Percentiles rank a stretch among this genome's conserved stretches.
phyloP scores from a whole-genome alignment of 2,113 vertebrate genomes.

The rat (Rattus norvegicus) region GRCr8 NC_086019.1:114885501-114886000 shows the following conservation, averaged over 20 bases:
- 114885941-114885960: not conserved
- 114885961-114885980: not conserved
- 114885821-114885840: not conserved
- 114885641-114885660: not conserved
- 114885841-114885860: not conserved
- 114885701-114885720: not conserved
- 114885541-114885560: not conserved
- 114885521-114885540: not conserved
- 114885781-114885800: not conserved
- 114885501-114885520: not conserved
- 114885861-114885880: not conserved
- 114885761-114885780: not conserved
- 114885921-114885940: not conserved
- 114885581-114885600: not conserved
- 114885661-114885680: not conserved
- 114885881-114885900: no score
- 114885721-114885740: not conserved
- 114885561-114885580: not conserved
- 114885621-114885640: not conserved
- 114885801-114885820: not conserved
- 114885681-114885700: not conserved
- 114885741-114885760: not conserved
- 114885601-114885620: not conserved
- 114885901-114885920: not conserved
- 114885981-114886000: not conserved